A percentile compares a stretch with the other conserved stretches of the same genome.
phyloP scores from a whole-genome alignment of 2,113 vertebrate species.

The Cromileptes altivelis region DNA sequence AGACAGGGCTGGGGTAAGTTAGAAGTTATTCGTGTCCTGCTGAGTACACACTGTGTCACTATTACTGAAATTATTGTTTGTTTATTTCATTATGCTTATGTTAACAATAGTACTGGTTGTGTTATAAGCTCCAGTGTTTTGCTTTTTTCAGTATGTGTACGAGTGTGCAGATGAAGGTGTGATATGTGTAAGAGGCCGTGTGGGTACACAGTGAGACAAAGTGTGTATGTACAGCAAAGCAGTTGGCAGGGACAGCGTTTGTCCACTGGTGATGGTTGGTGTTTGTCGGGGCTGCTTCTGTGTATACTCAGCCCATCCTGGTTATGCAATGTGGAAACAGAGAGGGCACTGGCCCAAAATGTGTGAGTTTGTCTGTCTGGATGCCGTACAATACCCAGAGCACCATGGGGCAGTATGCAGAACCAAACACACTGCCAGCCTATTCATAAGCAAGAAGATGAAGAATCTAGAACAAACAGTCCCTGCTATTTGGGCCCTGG shows the following conservation, averaged over 20 bases:
- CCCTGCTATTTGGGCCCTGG: slow-evolving; percentile 30
- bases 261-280: slow-evolving; percentile 18
- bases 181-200: not conserved
- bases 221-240: not conserved
- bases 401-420: slow-evolving; percentile 50
- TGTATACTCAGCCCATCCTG: slow-evolving; percentile 56
- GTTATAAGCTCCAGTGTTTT: not conserved
- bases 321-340: slow-evolving; percentile 66
- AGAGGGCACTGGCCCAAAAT: slow-evolving; percentile 60
- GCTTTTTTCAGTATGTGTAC: not conserved
- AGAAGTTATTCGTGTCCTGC: not conserved
- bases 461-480: slow-evolving; percentile 65
- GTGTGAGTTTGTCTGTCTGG: slow-evolving; percentile 35
- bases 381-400: slow-evolving; percentile 62
- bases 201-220: not conserved
- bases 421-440: slow-evolving; percentile 51
- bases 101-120: not conserved
- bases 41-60: not conserved
- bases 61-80: not conserved
- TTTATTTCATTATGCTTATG: no score
- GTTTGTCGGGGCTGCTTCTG: slow-evolving; percentile 45
- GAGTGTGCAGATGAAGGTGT: not conserved
- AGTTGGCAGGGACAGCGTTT: slow-evolving; percentile 24
- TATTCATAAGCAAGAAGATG: slow-evolving; percentile 68
- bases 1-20: not conserved